Evolutionary conservation across 2,888 invertebrate genomes (phyloP), one percentile per base, ranked within the genome.

Genomic region (Acronicta aceris): DNA sequence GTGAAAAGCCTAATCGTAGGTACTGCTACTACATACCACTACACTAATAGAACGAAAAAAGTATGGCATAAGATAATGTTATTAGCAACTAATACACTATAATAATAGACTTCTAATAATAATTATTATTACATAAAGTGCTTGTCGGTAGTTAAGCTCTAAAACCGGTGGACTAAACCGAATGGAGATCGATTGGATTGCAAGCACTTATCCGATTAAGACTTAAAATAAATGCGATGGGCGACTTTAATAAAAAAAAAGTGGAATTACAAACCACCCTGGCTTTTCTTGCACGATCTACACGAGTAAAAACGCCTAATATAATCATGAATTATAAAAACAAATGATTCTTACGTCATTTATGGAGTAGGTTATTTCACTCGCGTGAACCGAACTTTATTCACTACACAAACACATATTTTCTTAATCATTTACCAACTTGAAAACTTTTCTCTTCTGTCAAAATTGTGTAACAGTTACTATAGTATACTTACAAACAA

Each of bases 401-500:
- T n/a, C 4, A 30, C 12, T 47, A 46, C 10, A 55, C 13, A 54
- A 47, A 50, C n/a, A 30, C 33, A 15, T 45, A 45, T 46, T 61
- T 9, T 64, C 45, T 36, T 36, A 13, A n/a, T n/a, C n/a, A n/a
- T n/a, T n/a, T n/a, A n/a, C n/a, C n/a, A n/a, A n/a, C n/a, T n/a
- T n/a, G n/a, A n/a, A n/a, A n/a, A n/a, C n/a, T n/a, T n/a, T n/a
- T n/a, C n/a, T n/a, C n/a, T n/a, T n/a, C 36, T 13, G 13, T 13
- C 36, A 21, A 21, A 21, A 21, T 21, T 21, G 36, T 36, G 12
- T 36, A 36, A 36, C 13, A 36, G 3, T 36, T 36, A 36, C 7
- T 33, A 33, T 33, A 38, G 27, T 8, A 33, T 53, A 42, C 33
- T 61, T 61, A 43, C 41, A 54, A 46, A 65, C 72, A 71, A 65